Evolutionary conservation across 2,888 invertebrate species (phyloP), one percentile per base, ranked within the genome.

Genomic region (Trissoscelio sp.): DNA sequence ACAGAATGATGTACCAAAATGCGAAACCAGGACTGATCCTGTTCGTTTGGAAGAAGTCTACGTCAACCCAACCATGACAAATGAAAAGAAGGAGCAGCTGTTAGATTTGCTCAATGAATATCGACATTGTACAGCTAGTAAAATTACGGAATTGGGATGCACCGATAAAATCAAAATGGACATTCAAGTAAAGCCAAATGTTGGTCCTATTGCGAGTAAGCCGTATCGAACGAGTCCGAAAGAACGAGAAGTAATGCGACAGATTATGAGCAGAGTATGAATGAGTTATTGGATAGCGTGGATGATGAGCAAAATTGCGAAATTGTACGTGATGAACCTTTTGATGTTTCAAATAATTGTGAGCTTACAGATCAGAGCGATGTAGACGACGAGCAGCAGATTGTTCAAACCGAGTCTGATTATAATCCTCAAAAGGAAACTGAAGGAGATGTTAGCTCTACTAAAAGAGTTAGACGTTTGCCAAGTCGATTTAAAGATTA

Each of bases 91-190:
- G 31, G 4, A 37, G 11, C 24, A 73, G 14, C 24, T 79, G 9
- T 1, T 55, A 7, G n/a, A 20, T 0, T 28, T 79, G 6, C 46
- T 67, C 1, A 67, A 79, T 55, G 22, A 69, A n/a, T 67, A 73
- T 42, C 12, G 79, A 20, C 14, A 51, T 16, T 73, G 79, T 46
- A 78, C 60, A 0, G 82, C 83, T 0, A 48, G 28, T 22, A 81
- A 80, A 31, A 58, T 74, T 11, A 5, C 4, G 12, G 83, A 82
- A 46, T 46, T 83, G 4, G 82, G 83, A 6, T 75, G 60, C 16
- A 62, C 79, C 0, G 28, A 37, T 22, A n/a, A 11, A n/a, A 12
- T 83, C 1, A 42, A 72, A 46, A 83, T 84, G 83, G 77, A 85
- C 4, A 85, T 83, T 7, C 11, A 31, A 28, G 14, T 64, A 7